phyloP scores from a whole-genome alignment of 1,140 invertebrate genomes.

The Sesamia nonagrioides region DNA sequence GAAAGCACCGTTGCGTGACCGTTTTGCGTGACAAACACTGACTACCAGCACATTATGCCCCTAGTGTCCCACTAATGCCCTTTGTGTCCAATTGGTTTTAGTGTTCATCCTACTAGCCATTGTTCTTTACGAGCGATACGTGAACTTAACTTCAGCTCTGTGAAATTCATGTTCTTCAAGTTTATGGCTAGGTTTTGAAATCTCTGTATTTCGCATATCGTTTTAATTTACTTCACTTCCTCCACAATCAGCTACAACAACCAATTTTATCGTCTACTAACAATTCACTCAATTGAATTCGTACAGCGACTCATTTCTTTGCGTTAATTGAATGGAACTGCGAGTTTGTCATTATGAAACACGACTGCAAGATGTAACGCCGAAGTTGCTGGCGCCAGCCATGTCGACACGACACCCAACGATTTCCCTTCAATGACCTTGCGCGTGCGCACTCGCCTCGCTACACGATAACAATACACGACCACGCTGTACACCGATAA shows the following conservation, averaged over 20 bases:
- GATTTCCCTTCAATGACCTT: constrained; percentile 85
- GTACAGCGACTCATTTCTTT: constrained; percentile 55
- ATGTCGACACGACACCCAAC: constrained; percentile 75
- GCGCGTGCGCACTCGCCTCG: constrained; percentile 68
- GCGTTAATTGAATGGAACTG: constrained; percentile 63
- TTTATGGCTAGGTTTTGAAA: constrained; percentile 30
- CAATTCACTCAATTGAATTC: constrained; percentile 53
- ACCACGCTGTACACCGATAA: constrained; percentile 58
- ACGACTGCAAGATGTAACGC: constrained; percentile 71
- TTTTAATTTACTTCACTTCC: constrained; percentile 35
- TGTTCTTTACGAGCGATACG: constrained; percentile 32
- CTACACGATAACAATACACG: constrained; percentile 73
- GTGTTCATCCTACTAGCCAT: constrained; percentile 49
- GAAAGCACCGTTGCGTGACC: constrained; percentile 79
- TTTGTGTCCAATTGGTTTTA: constrained; percentile 72
- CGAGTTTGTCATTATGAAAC: constrained; percentile 70
- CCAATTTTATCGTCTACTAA: constrained; percentile 25
- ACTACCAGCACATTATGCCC: constrained; percentile 62
- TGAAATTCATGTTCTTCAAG: constrained; percentile 46
- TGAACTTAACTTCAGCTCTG: constrained; percentile 32
- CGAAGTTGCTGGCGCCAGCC: constrained; percentile 63
- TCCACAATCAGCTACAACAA: constrained; percentile 17
- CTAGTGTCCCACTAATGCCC: constrained; percentile 70
- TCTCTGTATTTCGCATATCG: constrained; percentile 23
- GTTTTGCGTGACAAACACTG: constrained; percentile 75